Conservation (phyloP, 2,113 vertebrate species). For the Barbus barbus region DNA sequence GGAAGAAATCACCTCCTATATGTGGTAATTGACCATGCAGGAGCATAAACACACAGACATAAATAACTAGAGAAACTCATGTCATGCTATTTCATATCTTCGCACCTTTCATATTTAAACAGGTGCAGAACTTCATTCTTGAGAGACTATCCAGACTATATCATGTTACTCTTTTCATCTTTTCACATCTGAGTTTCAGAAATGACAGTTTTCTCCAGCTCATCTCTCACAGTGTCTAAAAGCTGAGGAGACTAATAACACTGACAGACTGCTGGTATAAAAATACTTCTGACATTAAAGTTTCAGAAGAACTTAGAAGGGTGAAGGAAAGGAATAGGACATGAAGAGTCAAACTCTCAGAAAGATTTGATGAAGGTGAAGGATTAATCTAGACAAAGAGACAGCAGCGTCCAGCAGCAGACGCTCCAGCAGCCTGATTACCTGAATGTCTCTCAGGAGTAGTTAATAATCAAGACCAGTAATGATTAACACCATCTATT, state of each 20-base stretch:
- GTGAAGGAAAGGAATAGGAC: conserved; percentile 1
- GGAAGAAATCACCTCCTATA: neutral
- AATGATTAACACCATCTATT: neutral
- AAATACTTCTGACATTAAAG: conserved; percentile 69
- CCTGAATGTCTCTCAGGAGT: conserved; percentile 12
- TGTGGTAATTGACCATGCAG: neutral
- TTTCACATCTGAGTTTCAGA: neutral
- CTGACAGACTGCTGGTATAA: conserved; percentile 58
- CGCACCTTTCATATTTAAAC: neutral
- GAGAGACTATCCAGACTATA: neutral
- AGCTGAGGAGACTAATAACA: conserved; percentile 45
- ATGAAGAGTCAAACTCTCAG: neutral
- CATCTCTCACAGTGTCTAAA: conserved; percentile 28
- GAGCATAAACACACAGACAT: neutral
- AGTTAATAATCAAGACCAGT: neutral
- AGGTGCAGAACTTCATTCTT: neutral
- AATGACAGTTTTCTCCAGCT: conserved; percentile 19
- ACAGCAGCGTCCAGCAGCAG: neutral
- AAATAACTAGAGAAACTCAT: neutral
- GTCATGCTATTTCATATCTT: neutral
- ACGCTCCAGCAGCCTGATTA: conserved; percentile 2
- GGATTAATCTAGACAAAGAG: neutral
- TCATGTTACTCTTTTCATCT: conserved; percentile 4
- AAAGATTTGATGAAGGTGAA: conserved; percentile 4
- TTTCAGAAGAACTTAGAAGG: conserved; percentile 54